Evolutionary conservation across 1,140 invertebrate species (phyloP).

Genomic region (Acromyrmex heyeri): DNA sequence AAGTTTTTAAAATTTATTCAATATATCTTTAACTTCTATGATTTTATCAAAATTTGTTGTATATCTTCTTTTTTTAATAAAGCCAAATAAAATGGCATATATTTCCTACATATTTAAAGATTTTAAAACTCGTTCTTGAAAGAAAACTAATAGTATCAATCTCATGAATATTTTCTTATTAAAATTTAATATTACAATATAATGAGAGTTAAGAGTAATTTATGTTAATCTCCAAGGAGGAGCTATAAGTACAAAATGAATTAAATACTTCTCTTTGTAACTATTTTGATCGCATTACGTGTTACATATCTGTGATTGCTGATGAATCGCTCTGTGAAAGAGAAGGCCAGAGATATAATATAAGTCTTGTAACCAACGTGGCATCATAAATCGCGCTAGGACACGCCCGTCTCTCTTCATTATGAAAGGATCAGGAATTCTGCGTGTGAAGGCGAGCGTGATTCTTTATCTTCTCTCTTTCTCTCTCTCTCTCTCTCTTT

Average conservation of each 20-base stretch:
- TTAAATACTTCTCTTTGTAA: background rate
- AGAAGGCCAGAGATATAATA: conserved; percentile 10
- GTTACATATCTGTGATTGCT: conserved; percentile 27
- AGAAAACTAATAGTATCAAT: background rate
- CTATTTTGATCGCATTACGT: conserved; percentile 2
- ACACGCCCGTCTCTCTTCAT: conserved; percentile 33
- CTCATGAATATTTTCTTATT: background rate
- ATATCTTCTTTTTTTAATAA: background rate
- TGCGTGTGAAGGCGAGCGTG: background rate
- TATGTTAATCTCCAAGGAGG: background rate
- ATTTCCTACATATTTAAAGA: background rate
- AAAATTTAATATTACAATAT: background rate
- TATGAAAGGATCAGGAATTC: conserved; percentile 26
- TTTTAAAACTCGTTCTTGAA: background rate
- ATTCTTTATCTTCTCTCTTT: background rate
- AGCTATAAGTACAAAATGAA: conserved; percentile 18
- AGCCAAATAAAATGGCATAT: background rate
- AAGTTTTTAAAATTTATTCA: too few relatives aligned
- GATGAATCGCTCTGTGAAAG: conserved; percentile 17
- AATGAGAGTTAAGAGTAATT: background rate
- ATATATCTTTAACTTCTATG: background rate
- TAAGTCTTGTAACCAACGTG: background rate
- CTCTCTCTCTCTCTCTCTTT: background rate
- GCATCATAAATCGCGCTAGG: conserved; percentile 25
- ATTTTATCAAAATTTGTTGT: background rate